phyloP scores from a whole-genome alignment of 2,888 invertebrate genomes.

The Orchesellides sinensis region DNA sequence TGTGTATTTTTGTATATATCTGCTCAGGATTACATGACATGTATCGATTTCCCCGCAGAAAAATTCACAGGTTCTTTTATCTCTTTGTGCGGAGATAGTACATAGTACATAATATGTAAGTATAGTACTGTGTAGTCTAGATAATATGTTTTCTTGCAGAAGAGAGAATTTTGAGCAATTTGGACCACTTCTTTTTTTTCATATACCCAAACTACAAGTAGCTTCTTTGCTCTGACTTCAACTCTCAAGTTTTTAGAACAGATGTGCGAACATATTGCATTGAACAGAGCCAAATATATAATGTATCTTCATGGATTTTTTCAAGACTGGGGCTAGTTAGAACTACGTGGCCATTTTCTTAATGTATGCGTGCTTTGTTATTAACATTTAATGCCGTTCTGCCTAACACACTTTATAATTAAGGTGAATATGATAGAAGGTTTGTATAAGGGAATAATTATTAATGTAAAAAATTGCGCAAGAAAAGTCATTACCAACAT shows the following conservation, averaged over 20 bases:
- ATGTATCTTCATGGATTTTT: conserved; percentile 32
- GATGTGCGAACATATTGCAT: conserved; percentile 51
- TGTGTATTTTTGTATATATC: neutral
- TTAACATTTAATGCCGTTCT: neutral
- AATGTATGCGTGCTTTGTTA: neutral
- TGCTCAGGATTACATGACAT: conserved; percentile 60
- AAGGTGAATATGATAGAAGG: neutral
- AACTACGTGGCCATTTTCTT: neutral
- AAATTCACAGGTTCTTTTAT: conserved; percentile 66
- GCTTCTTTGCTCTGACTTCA: conserved; percentile 43
- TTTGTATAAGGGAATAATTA: conserved; percentile 13
- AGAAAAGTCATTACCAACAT: conserved; percentile 19
- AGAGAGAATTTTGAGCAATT: conserved; percentile 58
- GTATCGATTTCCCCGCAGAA: conserved; percentile 66
- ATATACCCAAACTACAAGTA: conserved; percentile 6
- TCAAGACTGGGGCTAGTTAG: conserved; percentile 9
- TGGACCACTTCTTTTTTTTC: conserved; percentile 34
- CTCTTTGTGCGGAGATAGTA: conserved; percentile 8
- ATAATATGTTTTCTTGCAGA: conserved; percentile 24
- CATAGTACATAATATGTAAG: neutral
- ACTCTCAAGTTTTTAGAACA: conserved; percentile 64
- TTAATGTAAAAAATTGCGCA: conserved; percentile 51
- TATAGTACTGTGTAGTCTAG: conserved; percentile 7
- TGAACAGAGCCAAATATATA: no score
- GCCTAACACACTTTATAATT: conserved; percentile 12